Conservation (phyloP, 2,888 invertebrate species). For the Leptinotarsa juncta region DNA sequence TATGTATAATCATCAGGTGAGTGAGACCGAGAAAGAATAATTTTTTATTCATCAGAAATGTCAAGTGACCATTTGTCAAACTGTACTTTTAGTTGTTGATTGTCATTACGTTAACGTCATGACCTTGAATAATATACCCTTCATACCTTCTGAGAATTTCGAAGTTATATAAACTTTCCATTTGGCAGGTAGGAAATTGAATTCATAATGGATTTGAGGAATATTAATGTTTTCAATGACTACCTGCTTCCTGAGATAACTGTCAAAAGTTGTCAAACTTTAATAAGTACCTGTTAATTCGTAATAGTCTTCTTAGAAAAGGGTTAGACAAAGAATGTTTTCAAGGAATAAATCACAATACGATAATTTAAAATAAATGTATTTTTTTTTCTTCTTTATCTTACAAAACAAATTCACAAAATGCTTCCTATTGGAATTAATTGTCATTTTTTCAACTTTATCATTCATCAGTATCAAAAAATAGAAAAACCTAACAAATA, state of each 20-base stretch:
- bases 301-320: constrained; percentile 4
- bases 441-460: too few relatives aligned
- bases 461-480: too few relatives aligned
- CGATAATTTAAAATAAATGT: not conserved
- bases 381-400: too few relatives aligned
- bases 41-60: too few relatives aligned
- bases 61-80: not conserved
- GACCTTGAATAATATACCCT: not conserved
- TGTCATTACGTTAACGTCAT: not conserved
- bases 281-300: constrained; percentile 1
- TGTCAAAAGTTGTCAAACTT: constrained; percentile 1
- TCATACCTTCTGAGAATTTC: not conserved
- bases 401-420: too few relatives aligned
- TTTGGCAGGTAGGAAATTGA: constrained; percentile 7
- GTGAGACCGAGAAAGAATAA: too few relatives aligned
- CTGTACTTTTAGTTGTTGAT: not conserved
- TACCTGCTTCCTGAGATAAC: constrained; percentile 2
- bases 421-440: too few relatives aligned
- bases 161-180: constrained; percentile 1
- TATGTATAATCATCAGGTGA: too few relatives aligned
- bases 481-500: too few relatives aligned
- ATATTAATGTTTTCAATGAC: not conserved
- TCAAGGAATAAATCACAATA: not conserved
- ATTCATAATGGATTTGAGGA: not conserved
- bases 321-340: constrained; percentile 2